These are phyloP conservation scores for Brachyalestes nurse DNA, from an alignment of 2,797 vertebrate species.

Conservation along the genomic window DNA sequence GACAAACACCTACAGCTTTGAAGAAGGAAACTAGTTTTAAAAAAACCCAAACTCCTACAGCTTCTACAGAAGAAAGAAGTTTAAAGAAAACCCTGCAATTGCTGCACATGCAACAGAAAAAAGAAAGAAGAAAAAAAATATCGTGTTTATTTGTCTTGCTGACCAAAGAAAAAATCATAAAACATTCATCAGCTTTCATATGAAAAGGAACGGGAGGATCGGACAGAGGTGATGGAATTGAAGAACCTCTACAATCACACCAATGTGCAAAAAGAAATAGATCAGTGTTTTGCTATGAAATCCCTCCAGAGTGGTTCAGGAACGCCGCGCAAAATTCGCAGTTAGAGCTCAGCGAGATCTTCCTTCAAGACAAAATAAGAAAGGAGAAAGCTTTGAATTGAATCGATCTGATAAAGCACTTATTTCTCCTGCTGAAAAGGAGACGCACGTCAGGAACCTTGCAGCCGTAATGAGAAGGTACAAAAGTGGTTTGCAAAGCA, in stretches of 20 bases:
- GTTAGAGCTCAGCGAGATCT: background rate
- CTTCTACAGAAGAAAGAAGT: background rate
- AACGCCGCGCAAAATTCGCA: background rate
- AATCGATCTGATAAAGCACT: background rate
- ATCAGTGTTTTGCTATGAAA: background rate
- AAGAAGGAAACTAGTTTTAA: background rate
- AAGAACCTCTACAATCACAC: too few relatives aligned
- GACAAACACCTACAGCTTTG: background rate
- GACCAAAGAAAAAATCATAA: too few relatives aligned
- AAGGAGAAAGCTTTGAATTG: background rate
- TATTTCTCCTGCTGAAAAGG: background rate
- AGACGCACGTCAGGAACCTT: too few relatives aligned
- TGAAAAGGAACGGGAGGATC: too few relatives aligned
- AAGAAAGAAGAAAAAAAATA: too few relatives aligned
- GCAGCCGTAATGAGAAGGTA: background rate
- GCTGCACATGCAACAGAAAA: background rate
- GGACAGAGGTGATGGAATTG: too few relatives aligned
- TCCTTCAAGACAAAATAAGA: background rate
- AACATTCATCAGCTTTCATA: too few relatives aligned
- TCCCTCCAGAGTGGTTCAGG: background rate
- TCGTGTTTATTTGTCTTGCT: too few relatives aligned
- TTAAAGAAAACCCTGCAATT: too few relatives aligned
- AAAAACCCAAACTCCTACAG: too few relatives aligned
- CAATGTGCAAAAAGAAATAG: background rate
- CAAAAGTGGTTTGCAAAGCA: background rate